Evolutionary conservation across 2,113 vertebrate genomes (phyloP).

Genomic region (Misgurnus anguillicaudatus): DNA sequence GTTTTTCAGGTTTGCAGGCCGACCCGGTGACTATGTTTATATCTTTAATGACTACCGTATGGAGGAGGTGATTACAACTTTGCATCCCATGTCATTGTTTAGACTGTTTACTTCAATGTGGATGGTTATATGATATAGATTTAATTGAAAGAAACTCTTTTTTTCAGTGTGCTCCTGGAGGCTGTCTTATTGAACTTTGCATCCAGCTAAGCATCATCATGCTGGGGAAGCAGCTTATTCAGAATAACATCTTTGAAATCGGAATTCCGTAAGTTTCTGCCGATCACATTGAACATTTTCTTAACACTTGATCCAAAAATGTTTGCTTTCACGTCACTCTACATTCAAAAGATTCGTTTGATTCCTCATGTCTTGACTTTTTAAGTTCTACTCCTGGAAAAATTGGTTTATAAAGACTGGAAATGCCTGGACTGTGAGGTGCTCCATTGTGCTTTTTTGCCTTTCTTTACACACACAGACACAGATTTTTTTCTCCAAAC

Average conservation of each 20-base stretch:
- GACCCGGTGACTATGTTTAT: conserved; percentile 90
- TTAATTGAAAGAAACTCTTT: neutral
- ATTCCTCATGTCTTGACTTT: no score
- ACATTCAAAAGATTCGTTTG: no score
- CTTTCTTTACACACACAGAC: neutral
- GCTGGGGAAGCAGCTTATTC: conserved; percentile 97
- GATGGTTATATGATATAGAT: neutral
- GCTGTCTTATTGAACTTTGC: conserved; percentile 95
- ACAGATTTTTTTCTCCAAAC: neutral
- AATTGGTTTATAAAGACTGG: neutral
- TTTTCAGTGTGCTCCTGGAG: conserved; percentile 91
- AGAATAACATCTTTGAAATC: conserved; percentile 98
- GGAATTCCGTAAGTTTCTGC: conserved; percentile 88
- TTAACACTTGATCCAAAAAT: neutral
- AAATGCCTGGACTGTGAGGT: conserved; percentile 10
- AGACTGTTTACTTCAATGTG: neutral
- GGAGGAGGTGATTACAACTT: conserved; percentile 83
- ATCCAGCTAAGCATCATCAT: conserved; percentile 99
- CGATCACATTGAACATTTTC: conserved; percentile 1
- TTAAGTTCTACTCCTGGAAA: neutral
- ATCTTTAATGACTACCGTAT: conserved; percentile 90
- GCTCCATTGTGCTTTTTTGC: neutral
- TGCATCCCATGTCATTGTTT: neutral
- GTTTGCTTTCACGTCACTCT: neutral
- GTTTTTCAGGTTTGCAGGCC: conserved; percentile 85